Base-by-base conservation (phyloP, 2,797 vertebrate genomes). In the Peromyscus melanophrys region DNA sequence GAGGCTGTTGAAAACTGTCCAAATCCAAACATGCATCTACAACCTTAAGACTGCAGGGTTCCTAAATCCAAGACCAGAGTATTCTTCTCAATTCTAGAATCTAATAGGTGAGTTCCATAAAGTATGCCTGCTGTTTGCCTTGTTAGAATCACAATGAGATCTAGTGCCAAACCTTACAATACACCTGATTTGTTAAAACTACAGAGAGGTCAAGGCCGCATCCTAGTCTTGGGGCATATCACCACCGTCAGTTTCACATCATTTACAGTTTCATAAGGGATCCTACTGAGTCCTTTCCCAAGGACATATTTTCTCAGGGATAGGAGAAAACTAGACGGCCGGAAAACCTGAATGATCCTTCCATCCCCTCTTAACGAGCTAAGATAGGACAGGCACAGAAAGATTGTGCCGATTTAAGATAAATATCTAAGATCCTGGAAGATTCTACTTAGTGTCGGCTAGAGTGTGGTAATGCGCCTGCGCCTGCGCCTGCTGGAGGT, bases 261-360 rank as follows among this genome's bases (percentile, higher is more conserved):
- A 43, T 57, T 75, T 80, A 73, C 4, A 34, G 34, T 6, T 67
- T 65, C 3, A 34, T 96, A 75, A 93, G 82, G 69, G 49, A 90
- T 16, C 88, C 95, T 92, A 80, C 52, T n/a, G 52, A 82, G 65
- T 55, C 94, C 52, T 94, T 92, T 69, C 67, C 67, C 31, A 65
- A 76, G 37, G 94, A 73, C n/a, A 78, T 1, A 0, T 96, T 84
- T 97, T 89, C 52, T 31, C n/a, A 61, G 63, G 31, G 77, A 89
- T 29, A 16, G 16, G 16, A 76, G n/a, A 94, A 81, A 63, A 25
- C 34, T 81, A 7, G 21, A 88, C 4, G 73, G 7, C 57, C 49
- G n/a, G 82, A 94, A 49, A 92, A 78, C 89, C 9, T 82, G 46
- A 67, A 91, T 63, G 69, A 83, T 63, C 19, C 1, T 83, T 29